These are phyloP conservation scores for Mesorhabditis spiculigera DNA, from an alignment of 2,888 invertebrate species.

Conservation along the genomic window DNA sequence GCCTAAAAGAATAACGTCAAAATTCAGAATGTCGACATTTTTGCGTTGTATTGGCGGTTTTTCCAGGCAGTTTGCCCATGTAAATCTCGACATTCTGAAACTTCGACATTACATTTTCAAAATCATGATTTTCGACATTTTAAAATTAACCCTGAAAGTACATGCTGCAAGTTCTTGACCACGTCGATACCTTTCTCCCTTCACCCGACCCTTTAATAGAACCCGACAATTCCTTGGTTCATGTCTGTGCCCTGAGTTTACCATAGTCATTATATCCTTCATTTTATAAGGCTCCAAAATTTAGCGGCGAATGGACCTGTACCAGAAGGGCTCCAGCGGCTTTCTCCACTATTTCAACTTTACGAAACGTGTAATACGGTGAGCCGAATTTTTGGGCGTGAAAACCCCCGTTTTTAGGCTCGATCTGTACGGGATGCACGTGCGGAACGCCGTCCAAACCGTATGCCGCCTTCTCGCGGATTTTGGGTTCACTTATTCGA, in stretches of 20 bases:
- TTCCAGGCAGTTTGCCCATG: too few relatives aligned
- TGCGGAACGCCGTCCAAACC: conserved; percentile 26
- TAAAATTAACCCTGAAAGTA: too few relatives aligned
- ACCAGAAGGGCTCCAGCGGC: conserved; percentile 45
- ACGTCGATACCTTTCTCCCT: too few relatives aligned
- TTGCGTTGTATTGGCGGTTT: too few relatives aligned
- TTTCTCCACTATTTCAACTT: conserved; percentile 50
- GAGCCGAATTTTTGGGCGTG: background rate
- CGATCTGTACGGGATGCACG: conserved; percentile 13
- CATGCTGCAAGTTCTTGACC: too few relatives aligned
- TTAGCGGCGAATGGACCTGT: conserved; percentile 49
- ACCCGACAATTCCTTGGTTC: too few relatives aligned
- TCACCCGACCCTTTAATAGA: too few relatives aligned
- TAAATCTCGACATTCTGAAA: too few relatives aligned
- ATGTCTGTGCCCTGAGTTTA: conserved; percentile 13
- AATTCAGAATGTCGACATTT: too few relatives aligned
- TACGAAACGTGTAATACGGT: conserved; percentile 37
- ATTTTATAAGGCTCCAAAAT: conserved; percentile 14
- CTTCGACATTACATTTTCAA: too few relatives aligned
- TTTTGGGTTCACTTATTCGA: conserved; percentile 28
- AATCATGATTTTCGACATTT: too few relatives aligned
- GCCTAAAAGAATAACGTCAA: too few relatives aligned
- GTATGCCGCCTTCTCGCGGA: conserved; percentile 22
- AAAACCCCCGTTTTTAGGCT: conserved; percentile 11
- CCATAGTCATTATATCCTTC: background rate